Base-by-base conservation (phyloP, 64 coral and sea anemone species). In the Montipora foliosa region DNA sequence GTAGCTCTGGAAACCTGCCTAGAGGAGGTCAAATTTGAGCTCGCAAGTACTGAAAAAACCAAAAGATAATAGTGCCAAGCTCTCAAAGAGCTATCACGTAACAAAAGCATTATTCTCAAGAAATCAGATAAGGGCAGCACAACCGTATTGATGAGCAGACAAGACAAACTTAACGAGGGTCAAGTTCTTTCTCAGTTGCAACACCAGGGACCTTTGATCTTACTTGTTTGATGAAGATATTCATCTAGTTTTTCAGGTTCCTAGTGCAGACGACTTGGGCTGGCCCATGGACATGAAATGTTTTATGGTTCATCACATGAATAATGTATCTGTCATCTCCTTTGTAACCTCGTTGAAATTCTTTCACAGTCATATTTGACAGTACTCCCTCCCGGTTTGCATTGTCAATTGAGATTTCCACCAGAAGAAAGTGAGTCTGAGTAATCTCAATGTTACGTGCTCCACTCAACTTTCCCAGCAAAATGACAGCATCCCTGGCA, bases 401-500 rank as follows among this genome's bases (percentile, higher is more conserved):
- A 71, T 48, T 87, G 6, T 87, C 64, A 21, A 55, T 74, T 20
- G 46, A 72, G 10, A 87, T 74, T 47, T 49, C 24, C 2, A 87
- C 12, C 2, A 87, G 64, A n/a, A 87, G 68, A 17, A 25, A 79
- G 0, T 79, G 77, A 20, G 17, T n/a, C 52, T 79, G 82, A 3
- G 88, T 81, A 47, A 91, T 84, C 46, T 85, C 55, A 37, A 68
- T 49, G 81, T 67, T 70, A 4, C 85, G 61, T 15, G 82, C 61
- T 48, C 81, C 83, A 21, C 13, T 55, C 14, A 91, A 22, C 58
- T 83, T 10, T 49, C 94, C 89, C 24, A 95, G 49, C 5, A 87
- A 44, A 71, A 77, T 92, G 14, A 95, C 68, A 10, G 89, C 78
- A 29, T 95, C 84, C 48, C 94, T 87, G 17, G 71, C 82, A 67